These are phyloP conservation scores for Alligator mississippiensis DNA, from an alignment of 2,113 vertebrate genomes.

Conservation along the genomic window DNA sequence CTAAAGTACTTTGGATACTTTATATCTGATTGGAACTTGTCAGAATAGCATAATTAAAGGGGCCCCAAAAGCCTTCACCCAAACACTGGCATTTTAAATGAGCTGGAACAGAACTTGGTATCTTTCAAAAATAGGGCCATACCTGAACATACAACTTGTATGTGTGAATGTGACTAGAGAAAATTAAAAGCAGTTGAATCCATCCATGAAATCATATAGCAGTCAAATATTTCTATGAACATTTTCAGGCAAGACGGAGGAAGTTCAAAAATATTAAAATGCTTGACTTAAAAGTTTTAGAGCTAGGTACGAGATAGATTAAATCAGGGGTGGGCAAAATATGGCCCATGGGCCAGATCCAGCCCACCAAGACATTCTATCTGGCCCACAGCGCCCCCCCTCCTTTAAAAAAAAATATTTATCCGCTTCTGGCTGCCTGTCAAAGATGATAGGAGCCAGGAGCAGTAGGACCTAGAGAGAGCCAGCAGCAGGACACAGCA, in stretches of 20 bases:
- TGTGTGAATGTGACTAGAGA: neutral
- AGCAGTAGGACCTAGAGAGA: too few relatives aligned
- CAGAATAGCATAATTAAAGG: neutral
- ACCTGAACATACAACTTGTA: neutral
- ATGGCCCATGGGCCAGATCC: too few relatives aligned
- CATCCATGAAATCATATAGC: neutral
- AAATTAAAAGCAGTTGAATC: neutral
- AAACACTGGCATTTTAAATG: neutral
- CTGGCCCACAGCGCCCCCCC: too few relatives aligned
- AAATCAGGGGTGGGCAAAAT: too few relatives aligned
- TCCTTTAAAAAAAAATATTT: too few relatives aligned
- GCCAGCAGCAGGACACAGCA: too few relatives aligned
- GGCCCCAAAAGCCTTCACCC: neutral
- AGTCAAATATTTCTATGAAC: neutral
- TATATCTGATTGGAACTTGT: neutral
- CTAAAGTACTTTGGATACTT: neutral
- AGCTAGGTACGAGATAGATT: too few relatives aligned
- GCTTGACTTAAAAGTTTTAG: neutral
- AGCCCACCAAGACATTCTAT: too few relatives aligned
- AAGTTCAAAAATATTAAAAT: neutral
- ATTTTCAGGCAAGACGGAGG: neutral
- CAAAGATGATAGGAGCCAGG: too few relatives aligned
- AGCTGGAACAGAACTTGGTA: neutral
- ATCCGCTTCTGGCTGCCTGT: too few relatives aligned
- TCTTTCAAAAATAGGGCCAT: neutral